Conservation (phyloP, 2,113 vertebrate species). For the Antechinus flavipes region DNA sequence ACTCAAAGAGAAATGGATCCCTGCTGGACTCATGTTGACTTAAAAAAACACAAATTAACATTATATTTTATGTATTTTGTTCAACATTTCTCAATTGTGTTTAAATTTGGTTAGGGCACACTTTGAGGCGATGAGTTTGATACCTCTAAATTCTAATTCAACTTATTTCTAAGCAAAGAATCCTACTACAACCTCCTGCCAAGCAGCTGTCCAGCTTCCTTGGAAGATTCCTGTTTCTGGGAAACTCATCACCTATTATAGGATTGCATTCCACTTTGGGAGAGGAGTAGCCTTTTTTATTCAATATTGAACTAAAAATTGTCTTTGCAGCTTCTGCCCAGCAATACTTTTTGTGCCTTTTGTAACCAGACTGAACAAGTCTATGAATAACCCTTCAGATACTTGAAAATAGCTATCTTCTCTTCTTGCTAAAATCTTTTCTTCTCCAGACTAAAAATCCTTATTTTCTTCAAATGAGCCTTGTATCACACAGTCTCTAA, state of each 20-base stretch:
- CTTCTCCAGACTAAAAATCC: not conserved
- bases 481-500: not conserved
- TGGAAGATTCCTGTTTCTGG: not conserved
- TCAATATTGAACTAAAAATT: not conserved
- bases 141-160: not conserved
- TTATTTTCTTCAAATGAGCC: not conserved
- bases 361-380: not conserved
- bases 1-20: not conserved
- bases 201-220: not conserved
- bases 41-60: not conserved
- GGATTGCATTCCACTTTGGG: not conserved
- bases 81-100: not conserved
- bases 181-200: not conserved
- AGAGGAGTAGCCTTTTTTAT: not conserved
- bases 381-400: not conserved
- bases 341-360: not conserved
- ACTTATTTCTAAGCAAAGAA: not conserved
- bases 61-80: not conserved
- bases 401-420: not conserved
- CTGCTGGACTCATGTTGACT: not conserved
- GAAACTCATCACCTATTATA: not conserved
- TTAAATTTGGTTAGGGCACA: not conserved
- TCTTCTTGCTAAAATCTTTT: not conserved
- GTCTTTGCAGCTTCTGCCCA: not conserved
- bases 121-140: not conserved